Base-by-base conservation (phyloP, 1,140 invertebrate species). In the Popillia japonica region DNA sequence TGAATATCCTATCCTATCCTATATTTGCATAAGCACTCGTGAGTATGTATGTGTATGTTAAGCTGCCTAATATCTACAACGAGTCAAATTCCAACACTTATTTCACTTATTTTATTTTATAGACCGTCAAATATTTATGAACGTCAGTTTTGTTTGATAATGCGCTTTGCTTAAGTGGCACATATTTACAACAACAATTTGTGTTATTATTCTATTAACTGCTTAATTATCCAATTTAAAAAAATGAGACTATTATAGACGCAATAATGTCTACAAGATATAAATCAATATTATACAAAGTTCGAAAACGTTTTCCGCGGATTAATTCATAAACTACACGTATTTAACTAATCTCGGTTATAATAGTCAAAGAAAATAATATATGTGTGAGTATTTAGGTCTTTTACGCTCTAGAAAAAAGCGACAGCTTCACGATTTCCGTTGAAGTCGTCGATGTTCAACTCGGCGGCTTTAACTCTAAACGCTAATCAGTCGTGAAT, bases 141-240 rank as follows among this genome's bases (percentile, higher is more conserved):
- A 48, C 0, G 59, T 64, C 59, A 10, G 20, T 34, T 2, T 34
- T 34, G 27, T 34, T 34, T 34, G 27, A n/a, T 55, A 17, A 0
- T 17, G 14, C 14, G 17, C 17, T 55, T 17, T 2, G 11, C 48
- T 55, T 17, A 55, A 55, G 48, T 55, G 48, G 20, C 40, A 42
- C n/a, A 1, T 73, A 73, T 73, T 74, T 76, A 55, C 27, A 64
- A 64, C 75, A 48, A 40, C 75, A 77, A 77, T 61, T 77, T 77
- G 7, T 22, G 22, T 61, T 61, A 27, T 64, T 77, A 77, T 59
- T 11, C 55, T 34, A 9, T 20, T 40, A 55, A 76, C 3, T 9
- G 48, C 6, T 40, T 64, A 40, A 77, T 77, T 77, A 64, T 61
- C 61, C 27, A 77, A 77, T 77, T 34, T 27, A 64, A 40, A 42